phyloP scores from a whole-genome alignment of 2,113 vertebrate genomes.

The Choloepus hoffmanni region DNA sequence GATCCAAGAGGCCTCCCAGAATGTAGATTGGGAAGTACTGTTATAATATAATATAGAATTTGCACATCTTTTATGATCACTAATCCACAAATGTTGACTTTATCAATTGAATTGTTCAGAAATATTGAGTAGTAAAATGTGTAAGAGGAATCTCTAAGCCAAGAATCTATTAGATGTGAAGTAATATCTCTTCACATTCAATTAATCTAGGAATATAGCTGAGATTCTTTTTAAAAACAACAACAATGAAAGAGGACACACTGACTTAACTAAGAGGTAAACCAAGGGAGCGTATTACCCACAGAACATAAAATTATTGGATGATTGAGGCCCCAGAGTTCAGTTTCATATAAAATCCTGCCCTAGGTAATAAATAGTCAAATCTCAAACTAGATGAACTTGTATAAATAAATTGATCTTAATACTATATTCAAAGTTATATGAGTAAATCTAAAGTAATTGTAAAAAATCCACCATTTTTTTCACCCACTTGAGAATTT shows the following conservation, averaged over 20 bases:
- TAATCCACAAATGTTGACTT: neutral
- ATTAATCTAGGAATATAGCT: neutral
- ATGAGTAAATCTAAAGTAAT: neutral
- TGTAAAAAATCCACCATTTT: neutral
- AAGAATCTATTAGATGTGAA: neutral
- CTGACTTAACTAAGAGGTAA: neutral
- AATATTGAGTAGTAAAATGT: neutral
- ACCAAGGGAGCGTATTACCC: neutral
- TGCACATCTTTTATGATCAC: neutral
- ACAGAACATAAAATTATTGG: neutral
- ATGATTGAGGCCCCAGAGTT: neutral
- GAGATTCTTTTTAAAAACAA: neutral
- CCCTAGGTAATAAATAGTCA: neutral
- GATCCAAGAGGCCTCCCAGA: neutral
- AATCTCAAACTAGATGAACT: neutral
- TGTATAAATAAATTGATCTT: conserved; percentile 25
- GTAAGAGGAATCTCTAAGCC: neutral
- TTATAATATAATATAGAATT: neutral
- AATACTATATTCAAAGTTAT: neutral
- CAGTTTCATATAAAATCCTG: neutral
- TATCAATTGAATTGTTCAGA: neutral
- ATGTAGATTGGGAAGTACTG: neutral
- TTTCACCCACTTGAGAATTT: neutral
- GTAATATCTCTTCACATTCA: neutral
- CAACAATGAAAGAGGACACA: neutral